A percentile compares a stretch with the other conserved stretches of the same genome.
Conservation (phyloP, 2,888 invertebrate genomes). For the Phortica okadai region DNA sequence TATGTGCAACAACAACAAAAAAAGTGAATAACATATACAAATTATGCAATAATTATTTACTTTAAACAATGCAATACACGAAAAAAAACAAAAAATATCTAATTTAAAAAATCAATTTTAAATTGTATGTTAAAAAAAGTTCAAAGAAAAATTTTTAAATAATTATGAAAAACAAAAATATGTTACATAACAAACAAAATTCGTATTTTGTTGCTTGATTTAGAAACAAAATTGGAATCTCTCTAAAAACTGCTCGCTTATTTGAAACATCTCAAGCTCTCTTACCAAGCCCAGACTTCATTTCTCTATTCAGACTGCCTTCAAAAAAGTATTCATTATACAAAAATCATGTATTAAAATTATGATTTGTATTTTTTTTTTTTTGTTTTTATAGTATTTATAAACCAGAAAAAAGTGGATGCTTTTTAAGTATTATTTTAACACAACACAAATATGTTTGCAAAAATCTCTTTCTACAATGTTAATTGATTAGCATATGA, state of each 20-base stretch:
- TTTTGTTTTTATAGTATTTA: not conserved
- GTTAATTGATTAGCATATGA: not conserved
- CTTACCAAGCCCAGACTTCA: not conserved
- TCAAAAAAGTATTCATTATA: conserved; percentile 26
- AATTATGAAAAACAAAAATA: not conserved
- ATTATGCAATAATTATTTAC: conserved; percentile 46
- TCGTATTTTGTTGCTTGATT: not conserved
- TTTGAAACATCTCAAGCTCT: not conserved
- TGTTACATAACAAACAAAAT: not conserved
- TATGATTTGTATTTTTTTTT: conserved; percentile 27
- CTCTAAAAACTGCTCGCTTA: not conserved
- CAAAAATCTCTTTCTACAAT: conserved; percentile 1
- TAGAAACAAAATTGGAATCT: not conserved
- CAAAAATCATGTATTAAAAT: not conserved
- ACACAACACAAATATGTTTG: conserved; percentile 33
- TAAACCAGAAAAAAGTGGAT: conserved; percentile 3
- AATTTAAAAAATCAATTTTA: conserved; percentile 24
- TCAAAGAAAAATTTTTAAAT: conserved; percentile 5
- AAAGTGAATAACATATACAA: conserved; percentile 37
- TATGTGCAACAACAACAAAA: conserved; percentile 47
- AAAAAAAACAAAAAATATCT: not conserved
- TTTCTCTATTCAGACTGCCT: conserved; percentile 18
- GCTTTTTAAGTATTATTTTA: conserved; percentile 60
- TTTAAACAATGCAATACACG: conserved; percentile 46
- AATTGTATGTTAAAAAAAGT: conserved; percentile 16